Evolutionary conservation across 1,140 invertebrate species (phyloP).

Genomic region (Luehdorfia chinensis): DNA sequence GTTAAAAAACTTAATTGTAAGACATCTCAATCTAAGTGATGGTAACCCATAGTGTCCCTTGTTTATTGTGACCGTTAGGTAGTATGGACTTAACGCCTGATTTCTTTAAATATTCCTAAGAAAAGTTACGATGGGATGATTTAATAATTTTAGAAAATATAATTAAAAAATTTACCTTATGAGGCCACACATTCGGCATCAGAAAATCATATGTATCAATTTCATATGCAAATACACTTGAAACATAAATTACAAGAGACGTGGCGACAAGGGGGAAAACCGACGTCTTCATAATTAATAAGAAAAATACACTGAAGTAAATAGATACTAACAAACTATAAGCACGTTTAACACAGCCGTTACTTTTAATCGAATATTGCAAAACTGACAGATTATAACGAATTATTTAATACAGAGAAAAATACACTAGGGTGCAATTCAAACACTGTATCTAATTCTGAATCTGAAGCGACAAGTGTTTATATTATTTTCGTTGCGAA

Average conservation of each 20-base stretch:
- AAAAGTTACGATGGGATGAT: too few relatives aligned
- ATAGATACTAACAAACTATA: not conserved
- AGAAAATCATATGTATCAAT: constrained; percentile 60
- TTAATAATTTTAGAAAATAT: too few relatives aligned
- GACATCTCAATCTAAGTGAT: too few relatives aligned
- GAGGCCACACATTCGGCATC: constrained; percentile 66
- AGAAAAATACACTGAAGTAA: constrained; percentile 5
- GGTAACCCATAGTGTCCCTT: too few relatives aligned
- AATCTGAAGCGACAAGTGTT: constrained; percentile 44
- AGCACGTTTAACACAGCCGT: too few relatives aligned
- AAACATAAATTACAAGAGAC: constrained; percentile 29
- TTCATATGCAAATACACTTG: constrained; percentile 37
- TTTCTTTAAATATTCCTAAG: too few relatives aligned
- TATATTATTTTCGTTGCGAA: constrained; percentile 35
- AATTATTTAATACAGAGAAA: too few relatives aligned
- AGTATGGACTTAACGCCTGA: too few relatives aligned
- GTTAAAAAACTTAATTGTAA: too few relatives aligned
- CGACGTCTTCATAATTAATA: constrained; percentile 31
- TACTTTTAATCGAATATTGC: too few relatives aligned
- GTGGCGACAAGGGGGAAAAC: constrained; percentile 29
- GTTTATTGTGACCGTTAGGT: too few relatives aligned
- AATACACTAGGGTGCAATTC: not conserved
- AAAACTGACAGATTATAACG: too few relatives aligned
- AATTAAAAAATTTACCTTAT: constrained; percentile 55
- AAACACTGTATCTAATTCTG: not conserved